Conservation (phyloP, 1,140 invertebrate genomes). For the Sarcophaga peregrina region DNA sequence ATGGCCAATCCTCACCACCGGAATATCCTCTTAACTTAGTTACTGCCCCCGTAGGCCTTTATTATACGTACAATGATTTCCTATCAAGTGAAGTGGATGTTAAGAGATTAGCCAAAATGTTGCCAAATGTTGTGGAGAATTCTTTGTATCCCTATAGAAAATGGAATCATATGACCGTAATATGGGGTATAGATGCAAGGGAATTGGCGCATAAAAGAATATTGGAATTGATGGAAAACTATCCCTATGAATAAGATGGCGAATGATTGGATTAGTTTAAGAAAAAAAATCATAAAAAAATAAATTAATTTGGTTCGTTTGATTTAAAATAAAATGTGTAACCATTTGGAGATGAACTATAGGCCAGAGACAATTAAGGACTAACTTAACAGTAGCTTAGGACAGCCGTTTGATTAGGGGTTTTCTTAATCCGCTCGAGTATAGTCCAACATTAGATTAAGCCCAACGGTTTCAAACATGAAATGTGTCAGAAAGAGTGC, state of each 20-base stretch:
- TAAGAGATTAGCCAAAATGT: constrained; percentile 67
- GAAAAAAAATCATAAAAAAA: too few relatives aligned
- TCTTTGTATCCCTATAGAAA: constrained; percentile 63
- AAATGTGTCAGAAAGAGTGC: too few relatives aligned
- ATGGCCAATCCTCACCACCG: constrained; percentile 68
- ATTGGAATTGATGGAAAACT: constrained; percentile 56
- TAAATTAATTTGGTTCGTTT: too few relatives aligned
- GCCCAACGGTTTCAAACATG: too few relatives aligned
- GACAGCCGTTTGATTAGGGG: too few relatives aligned
- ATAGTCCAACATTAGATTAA: too few relatives aligned
- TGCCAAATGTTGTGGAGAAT: constrained; percentile 67
- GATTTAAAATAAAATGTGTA: too few relatives aligned
- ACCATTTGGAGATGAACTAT: too few relatives aligned
- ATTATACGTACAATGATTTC: constrained; percentile 79
- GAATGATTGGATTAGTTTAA: too few relatives aligned
- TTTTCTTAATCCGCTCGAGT: too few relatives aligned
- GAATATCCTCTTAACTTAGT: constrained; percentile 71
- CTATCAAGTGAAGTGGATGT: constrained; percentile 72
- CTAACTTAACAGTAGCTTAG: too few relatives aligned
- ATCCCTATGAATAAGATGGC: not conserved
- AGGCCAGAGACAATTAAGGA: too few relatives aligned
- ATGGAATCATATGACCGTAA: constrained; percentile 73
- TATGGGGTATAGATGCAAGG: constrained; percentile 72
- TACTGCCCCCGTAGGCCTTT: constrained; percentile 74
- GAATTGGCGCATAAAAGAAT: constrained; percentile 69